Base-by-base conservation (phyloP, 92 coral and sea anemone species). In the Chrysogorgia sp. region DNA sequence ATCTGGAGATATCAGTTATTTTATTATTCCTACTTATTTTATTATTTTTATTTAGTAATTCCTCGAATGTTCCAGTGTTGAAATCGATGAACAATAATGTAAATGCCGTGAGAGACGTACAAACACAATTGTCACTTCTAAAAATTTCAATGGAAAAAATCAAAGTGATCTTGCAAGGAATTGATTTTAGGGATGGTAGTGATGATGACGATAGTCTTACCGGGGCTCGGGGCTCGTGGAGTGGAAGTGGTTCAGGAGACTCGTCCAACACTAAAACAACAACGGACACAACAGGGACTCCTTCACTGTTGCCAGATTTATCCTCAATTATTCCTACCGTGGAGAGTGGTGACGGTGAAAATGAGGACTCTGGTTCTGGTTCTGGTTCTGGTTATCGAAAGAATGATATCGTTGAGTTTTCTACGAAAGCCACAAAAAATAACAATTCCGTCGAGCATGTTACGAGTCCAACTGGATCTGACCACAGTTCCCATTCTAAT, bases 211-310 rank as follows among this genome's bases (percentile, higher is more conserved):
- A 59, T 59, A 25, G 12, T 24, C 2, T 2, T 15, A 2, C 53
- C n/a, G 76, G 14, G 76, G 61, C 31, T 33, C 48, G 5, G 7
- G 57, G 13, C 34, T 17, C 20, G 14, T 10, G 20, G 34, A 57
- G 28, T 35, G 67, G 20, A n/a, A 66, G 74, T 24, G 52, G 50
- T 37, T 32, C 29, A 13, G 74, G 74, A 34, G 12, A 34, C 1
- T 52, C 19, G 14, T 28, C 41, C 21, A n/a, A n/a, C n/a, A n/a
- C n/a, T n/a, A n/a, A n/a, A n/a, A n/a, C n/a, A n/a, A n/a, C n/a
- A n/a, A n/a, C n/a, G n/a, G n/a, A n/a, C n/a, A n/a, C n/a, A n/a
- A n/a, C n/a, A n/a, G n/a, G n/a, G n/a, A n/a, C n/a, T n/a, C n/a
- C n/a, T n/a, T n/a, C n/a, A n/a, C n/a, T n/a, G n/a, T n/a, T n/a